Evolutionary conservation across 2,797 vertebrate genomes (phyloP).

Genomic region (Melanogrammus aeglefinus): DNA sequence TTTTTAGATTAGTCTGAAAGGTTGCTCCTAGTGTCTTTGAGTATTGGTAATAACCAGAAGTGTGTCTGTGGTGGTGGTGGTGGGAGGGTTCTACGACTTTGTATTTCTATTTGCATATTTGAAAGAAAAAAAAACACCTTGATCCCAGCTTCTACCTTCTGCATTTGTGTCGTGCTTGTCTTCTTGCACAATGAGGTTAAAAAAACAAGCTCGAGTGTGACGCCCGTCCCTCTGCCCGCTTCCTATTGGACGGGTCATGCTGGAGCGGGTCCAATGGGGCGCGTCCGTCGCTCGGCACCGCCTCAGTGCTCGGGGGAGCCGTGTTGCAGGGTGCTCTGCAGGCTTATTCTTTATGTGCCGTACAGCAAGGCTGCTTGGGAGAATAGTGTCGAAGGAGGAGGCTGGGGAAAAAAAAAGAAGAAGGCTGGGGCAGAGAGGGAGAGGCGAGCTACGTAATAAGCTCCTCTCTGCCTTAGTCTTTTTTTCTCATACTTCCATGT

Average conservation of each 20-base stretch:
- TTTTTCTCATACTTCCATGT: constrained; percentile 4
- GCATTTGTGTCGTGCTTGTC: constrained; percentile 46
- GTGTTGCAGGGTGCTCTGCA: constrained; percentile 68
- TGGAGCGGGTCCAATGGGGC: constrained; percentile 67
- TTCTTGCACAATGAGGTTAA: constrained; percentile 68
- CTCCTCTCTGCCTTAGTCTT: constrained; percentile 15
- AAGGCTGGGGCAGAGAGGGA: constrained; percentile 49
- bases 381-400: neutral
- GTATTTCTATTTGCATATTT: neutral
- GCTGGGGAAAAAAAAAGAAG: constrained; percentile 38
- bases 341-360: constrained; percentile 66
- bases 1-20: neutral
- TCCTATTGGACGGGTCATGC: constrained; percentile 65
- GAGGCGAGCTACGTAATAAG: constrained; percentile 57
- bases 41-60: neutral
- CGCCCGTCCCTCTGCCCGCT: constrained; percentile 53
- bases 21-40: neutral
- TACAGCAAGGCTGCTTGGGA: constrained; percentile 26
- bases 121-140: neutral
- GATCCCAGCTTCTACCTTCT: constrained; percentile 28
- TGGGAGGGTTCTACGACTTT: neutral
- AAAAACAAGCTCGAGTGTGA: constrained; percentile 70
- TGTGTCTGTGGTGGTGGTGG: neutral
- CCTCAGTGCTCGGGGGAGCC: constrained; percentile 47
- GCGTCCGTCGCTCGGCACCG: constrained; percentile 53